These are phyloP conservation scores for Thalpophila matura DNA, from an alignment of 2,888 invertebrate genomes.

Conservation along the genomic window DNA sequence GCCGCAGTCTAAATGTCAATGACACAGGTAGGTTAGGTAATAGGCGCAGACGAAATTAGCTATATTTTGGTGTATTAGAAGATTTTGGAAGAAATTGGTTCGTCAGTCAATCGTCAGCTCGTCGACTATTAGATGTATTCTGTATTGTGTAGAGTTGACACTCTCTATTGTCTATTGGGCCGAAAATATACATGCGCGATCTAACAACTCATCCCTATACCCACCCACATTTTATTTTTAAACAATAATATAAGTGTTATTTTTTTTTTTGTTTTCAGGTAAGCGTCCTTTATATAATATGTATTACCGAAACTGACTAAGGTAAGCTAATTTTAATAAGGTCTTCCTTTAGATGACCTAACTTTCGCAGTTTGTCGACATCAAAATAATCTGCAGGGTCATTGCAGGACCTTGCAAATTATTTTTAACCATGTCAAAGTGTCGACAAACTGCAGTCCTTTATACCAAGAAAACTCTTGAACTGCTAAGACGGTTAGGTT, in stretches of 20 bases:
- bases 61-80: not conserved
- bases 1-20: conserved; percentile 47
- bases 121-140: no score
- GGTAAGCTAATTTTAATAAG: conserved; percentile 9
- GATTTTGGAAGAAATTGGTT: not conserved
- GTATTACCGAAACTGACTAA: not conserved
- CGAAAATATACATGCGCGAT: no score
- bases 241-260: not conserved
- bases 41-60: no score
- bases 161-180: no score
- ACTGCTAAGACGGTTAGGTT: not conserved
- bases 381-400: no score
- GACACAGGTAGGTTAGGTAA: no score
- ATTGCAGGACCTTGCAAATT: no score
- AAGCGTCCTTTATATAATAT: conserved; percentile 25
- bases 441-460: not conserved
- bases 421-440: not conserved
- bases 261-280: conserved; percentile 59
- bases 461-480: not conserved
- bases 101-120: no score
- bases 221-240: not conserved
- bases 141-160: no score
- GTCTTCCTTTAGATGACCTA: conserved; percentile 12
- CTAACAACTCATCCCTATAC: no score
- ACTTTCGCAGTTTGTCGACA: conserved; percentile 2